These are phyloP conservation scores for Cyphomyrmex costatus DNA, from an alignment of 1,140 invertebrate genomes.

Conservation along the genomic window DNA sequence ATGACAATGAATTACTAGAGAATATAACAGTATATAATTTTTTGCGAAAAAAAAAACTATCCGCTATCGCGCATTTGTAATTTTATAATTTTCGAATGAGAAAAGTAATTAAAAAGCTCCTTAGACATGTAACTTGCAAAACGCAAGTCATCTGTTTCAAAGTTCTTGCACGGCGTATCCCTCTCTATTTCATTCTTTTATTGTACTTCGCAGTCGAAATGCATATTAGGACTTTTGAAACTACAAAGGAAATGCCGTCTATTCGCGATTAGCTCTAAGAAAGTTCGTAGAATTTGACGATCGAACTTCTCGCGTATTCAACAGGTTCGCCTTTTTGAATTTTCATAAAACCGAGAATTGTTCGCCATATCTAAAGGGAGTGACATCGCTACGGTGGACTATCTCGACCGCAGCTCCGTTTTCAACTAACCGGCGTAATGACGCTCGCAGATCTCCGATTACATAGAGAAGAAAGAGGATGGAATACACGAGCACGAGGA, in stretches of 20 bases:
- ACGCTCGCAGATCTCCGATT: constrained; percentile 80
- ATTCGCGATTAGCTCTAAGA: constrained; percentile 61
- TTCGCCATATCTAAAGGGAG: constrained; percentile 46
- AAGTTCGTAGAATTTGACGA: constrained; percentile 47
- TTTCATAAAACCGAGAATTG: constrained; percentile 69
- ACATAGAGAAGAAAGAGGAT: constrained; percentile 73
- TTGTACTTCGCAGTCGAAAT: constrained; percentile 11
- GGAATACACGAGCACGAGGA: constrained; percentile 69
- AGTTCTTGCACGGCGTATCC: neutral
- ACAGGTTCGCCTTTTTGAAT: constrained; percentile 68
- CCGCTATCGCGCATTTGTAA: constrained; percentile 3
- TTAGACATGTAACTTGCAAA: neutral
- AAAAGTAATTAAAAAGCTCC: too few species aligned
- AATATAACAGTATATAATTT: constrained; percentile 16
- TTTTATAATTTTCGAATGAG: neutral
- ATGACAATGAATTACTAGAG: neutral
- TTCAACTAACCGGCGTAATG: constrained; percentile 75
- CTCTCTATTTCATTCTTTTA: neutral
- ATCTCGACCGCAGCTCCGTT: constrained; percentile 66
- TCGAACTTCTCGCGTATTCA: constrained; percentile 66
- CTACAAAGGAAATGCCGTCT: constrained; percentile 8
- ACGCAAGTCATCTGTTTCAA: neutral
- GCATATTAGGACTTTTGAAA: neutral
- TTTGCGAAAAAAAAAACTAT: neutral
- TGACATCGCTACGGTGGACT: constrained; percentile 52